phyloP scores from a whole-genome alignment of 2,888 invertebrate species.

The Cataglyphis livida region DNA sequence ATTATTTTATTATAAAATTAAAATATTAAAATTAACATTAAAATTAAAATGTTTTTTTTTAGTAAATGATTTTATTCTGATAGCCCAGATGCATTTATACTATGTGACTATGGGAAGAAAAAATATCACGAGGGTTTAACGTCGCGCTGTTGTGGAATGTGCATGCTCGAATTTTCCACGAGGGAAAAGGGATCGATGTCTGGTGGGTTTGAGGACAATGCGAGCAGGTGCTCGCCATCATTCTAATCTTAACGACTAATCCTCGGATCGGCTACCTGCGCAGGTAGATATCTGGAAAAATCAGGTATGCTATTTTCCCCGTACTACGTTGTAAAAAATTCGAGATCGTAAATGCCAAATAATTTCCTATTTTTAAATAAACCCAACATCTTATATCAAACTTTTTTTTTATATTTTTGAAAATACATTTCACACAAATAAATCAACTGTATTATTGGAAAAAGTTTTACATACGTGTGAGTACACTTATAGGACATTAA shows the following conservation, averaged over 20 bases:
- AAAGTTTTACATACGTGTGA: not conserved
- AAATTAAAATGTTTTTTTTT: not conserved
- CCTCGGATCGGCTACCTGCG: not conserved
- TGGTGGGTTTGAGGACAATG: not conserved
- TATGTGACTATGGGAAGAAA: not conserved
- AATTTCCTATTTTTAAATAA: not conserved
- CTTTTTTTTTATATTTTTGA: not conserved
- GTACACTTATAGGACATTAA: not conserved
- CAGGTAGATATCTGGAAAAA: not conserved
- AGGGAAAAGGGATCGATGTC: not conserved
- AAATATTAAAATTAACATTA: not conserved
- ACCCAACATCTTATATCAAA: not conserved
- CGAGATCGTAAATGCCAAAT: not conserved
- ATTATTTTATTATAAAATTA: no score
- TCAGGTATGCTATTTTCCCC: not conserved
- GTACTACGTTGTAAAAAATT: not conserved
- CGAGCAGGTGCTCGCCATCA: not conserved
- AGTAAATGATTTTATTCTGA: not conserved
- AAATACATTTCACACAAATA: not conserved
- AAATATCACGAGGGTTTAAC: not conserved
- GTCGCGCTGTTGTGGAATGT: not conserved
- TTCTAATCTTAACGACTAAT: not conserved
- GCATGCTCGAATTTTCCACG: not conserved
- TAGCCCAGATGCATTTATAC: not conserved
- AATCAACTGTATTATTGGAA: not conserved